Conservation (phyloP, 2,888 invertebrate species). For the Clunio marinus region DNA sequence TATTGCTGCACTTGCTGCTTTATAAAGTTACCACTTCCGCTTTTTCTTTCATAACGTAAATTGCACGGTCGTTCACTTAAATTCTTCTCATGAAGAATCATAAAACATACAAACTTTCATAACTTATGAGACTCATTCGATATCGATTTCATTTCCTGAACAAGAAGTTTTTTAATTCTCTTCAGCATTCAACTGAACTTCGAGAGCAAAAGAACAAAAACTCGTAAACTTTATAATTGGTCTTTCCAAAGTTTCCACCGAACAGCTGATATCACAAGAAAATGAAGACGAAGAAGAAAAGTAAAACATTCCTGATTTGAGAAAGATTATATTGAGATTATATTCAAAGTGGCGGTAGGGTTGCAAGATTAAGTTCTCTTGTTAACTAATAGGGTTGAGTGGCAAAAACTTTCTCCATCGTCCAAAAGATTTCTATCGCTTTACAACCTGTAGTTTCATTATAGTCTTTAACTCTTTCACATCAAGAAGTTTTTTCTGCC, state of each 20-base stretch:
- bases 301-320: not conserved
- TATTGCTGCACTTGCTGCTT: no score
- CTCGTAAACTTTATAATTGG: conserved; percentile 23
- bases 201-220: not conserved
- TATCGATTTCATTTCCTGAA: conserved; percentile 4
- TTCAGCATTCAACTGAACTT: conserved; percentile 5
- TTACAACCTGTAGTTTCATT: conserved; percentile 13
- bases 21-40: no score
- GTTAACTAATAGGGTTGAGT: conserved; percentile 7
- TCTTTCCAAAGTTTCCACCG: not conserved
- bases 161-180: not conserved
- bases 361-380: not conserved
- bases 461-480: not conserved
- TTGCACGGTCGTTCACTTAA: no score
- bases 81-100: not conserved
- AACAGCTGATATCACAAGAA: conserved; percentile 3
- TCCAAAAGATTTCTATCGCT: not conserved
- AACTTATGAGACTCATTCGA: conserved; percentile 3
- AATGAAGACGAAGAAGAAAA: not conserved
- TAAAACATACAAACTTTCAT: no score
- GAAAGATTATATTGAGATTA: conserved; percentile 8
- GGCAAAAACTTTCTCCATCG: conserved; percentile 1
- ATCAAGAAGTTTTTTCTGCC: no score
- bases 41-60: no score
- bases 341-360: no score